A percentile compares a stretch with the other conserved stretches of the same genome.
Evolutionary conservation across 1,140 invertebrate species (phyloP).

Genomic region (Diabrotica virgifera): DNA sequence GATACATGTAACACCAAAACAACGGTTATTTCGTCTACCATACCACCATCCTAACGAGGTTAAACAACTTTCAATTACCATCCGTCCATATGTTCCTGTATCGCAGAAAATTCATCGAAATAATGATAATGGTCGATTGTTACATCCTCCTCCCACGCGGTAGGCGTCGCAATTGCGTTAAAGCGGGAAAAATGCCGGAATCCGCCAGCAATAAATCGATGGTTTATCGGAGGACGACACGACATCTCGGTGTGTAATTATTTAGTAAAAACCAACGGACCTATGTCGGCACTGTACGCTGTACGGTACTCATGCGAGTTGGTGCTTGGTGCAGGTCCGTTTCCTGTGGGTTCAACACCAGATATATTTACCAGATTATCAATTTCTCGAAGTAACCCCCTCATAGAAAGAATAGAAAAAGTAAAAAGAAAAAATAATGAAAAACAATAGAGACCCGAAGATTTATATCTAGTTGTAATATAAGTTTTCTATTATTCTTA

Average conservation of each 20-base stretch:
- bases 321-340: too few species aligned
- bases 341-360: too few species aligned
- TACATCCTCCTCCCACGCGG: not conserved
- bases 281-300: not conserved
- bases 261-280: slow-evolving; percentile 2
- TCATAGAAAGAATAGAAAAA: too few species aligned
- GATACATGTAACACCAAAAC: too few species aligned
- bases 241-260: not conserved
- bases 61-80: slow-evolving; percentile 1
- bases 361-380: too few species aligned
- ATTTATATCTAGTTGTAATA: too few species aligned
- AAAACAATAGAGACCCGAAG: too few species aligned
- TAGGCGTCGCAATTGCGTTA: not conserved
- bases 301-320: not conserved
- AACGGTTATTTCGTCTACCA: too few species aligned
- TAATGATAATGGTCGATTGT: not conserved
- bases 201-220: not conserved
- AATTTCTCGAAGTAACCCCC: too few species aligned
- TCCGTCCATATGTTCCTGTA: not conserved
- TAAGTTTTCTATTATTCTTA: too few species aligned
- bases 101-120: not conserved
- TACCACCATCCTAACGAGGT: not conserved
- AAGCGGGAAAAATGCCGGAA: not conserved
- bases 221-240: not conserved
- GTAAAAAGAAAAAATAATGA: too few species aligned